phyloP scores from a whole-genome alignment of 2,113 vertebrate genomes.

The Clinocottus analis region DNA sequence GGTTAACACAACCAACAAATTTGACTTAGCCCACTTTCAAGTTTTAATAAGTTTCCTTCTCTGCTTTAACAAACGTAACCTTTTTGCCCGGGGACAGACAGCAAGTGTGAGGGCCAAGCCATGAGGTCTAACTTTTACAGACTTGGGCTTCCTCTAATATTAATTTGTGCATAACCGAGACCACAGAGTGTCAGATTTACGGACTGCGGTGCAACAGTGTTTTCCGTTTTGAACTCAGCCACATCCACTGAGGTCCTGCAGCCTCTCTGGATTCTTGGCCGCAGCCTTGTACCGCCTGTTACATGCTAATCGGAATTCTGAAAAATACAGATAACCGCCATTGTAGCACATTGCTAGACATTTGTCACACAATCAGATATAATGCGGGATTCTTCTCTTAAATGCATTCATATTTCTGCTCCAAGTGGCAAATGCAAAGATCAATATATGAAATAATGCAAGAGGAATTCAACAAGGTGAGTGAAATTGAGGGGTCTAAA shows the following conservation, averaged over 20 bases:
- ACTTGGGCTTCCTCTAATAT: conserved; percentile 73
- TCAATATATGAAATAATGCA: background rate
- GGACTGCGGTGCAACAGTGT: conserved; percentile 74
- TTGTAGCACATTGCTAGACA: background rate
- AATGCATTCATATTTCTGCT: background rate
- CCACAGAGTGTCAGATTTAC: conserved; percentile 79
- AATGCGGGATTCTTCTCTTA: background rate
- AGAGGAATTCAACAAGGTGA: background rate
- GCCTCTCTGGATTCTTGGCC: conserved; percentile 46
- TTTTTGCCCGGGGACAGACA: conserved; percentile 67
- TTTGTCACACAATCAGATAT: background rate
- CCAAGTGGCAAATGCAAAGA: background rate
- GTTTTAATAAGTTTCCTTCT: conserved; percentile 38
- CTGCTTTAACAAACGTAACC: conserved; percentile 61
- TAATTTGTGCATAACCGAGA: conserved; percentile 66
- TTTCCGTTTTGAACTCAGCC: conserved; percentile 80
- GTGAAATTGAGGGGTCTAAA: background rate
- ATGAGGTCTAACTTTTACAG: conserved; percentile 70
- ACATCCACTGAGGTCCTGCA: conserved; percentile 74
- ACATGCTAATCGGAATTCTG: conserved; percentile 25
- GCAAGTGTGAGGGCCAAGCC: conserved; percentile 54
- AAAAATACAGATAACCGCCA: background rate
- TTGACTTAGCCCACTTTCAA: conserved; percentile 34
- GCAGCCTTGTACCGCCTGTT: conserved; percentile 34
- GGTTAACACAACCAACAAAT: conserved; percentile 17